Conservation (phyloP, 2,113 vertebrate species). For the Melospiza melodia region DNA sequence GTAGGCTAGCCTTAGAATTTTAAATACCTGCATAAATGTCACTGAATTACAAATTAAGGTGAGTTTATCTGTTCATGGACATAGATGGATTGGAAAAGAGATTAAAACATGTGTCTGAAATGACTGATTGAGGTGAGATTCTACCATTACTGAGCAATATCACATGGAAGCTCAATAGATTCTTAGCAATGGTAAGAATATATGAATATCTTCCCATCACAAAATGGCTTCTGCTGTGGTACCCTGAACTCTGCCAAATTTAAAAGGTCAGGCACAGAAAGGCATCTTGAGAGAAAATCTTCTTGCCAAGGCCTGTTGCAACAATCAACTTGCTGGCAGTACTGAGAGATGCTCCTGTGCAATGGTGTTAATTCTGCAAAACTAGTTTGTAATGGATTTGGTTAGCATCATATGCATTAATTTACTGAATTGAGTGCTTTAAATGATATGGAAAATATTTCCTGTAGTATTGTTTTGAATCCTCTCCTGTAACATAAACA, state of each 20-base stretch:
- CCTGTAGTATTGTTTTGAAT: not conserved
- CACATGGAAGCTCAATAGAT: not conserved
- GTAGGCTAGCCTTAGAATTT: conserved; percentile 5
- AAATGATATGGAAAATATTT: not conserved
- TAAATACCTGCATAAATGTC: conserved; percentile 44
- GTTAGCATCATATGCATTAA: not conserved
- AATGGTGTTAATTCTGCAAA: not conserved
- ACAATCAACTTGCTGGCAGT: not conserved
- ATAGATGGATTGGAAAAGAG: not conserved
- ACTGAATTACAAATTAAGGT: conserved; percentile 16
- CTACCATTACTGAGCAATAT: not conserved
- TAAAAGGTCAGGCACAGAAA: not conserved
- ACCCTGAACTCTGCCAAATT: not conserved
- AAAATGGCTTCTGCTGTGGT: conserved; percentile 14
- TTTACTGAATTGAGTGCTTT: not conserved
- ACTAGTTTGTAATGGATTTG: not conserved
- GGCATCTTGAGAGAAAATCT: not conserved
- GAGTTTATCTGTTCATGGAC: conserved; percentile 4
- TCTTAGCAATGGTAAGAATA: not conserved
- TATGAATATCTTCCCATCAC: not conserved
- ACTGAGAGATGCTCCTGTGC: not conserved
- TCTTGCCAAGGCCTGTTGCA: not conserved
- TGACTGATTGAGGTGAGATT: not conserved
- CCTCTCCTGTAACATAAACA: not conserved
- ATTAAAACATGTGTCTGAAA: not conserved